These are phyloP conservation scores for Lagorchestes hirsutus DNA, from an alignment of 2,797 vertebrate species.

Conservation along the genomic window DNA sequence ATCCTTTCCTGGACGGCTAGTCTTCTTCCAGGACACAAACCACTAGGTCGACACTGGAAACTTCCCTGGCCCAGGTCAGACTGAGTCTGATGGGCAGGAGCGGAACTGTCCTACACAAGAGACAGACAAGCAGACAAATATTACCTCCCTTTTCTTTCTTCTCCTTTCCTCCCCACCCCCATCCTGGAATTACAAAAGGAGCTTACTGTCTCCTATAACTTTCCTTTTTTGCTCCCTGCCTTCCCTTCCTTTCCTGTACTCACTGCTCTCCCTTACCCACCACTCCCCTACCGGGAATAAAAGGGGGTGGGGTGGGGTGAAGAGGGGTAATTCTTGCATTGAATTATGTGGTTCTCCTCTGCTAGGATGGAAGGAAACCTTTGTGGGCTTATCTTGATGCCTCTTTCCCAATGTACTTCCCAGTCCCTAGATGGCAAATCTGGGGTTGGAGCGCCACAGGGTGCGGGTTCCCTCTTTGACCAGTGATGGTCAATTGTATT, in stretches of 20 bases:
- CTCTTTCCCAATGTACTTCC: slow-evolving; percentile 1
- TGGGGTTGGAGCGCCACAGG: slow-evolving; percentile 50
- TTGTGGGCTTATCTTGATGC: slow-evolving; percentile 26
- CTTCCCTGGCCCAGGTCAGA: slow-evolving; percentile 54
- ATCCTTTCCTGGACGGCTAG: slow-evolving; percentile 31
- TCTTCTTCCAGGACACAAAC: slow-evolving; percentile 61
- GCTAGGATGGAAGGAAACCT: background rate
- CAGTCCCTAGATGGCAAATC: slow-evolving; percentile 32
- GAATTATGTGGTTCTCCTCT: background rate
- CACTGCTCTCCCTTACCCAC: background rate
- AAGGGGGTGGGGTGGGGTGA: background rate
- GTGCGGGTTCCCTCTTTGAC: slow-evolving; percentile 66
- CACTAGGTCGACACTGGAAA: slow-evolving; percentile 79
- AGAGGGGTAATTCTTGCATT: slow-evolving; percentile 25
- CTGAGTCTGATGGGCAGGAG: slow-evolving; percentile 18
- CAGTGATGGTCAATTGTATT: slow-evolving; percentile 63
- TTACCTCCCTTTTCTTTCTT: background rate
- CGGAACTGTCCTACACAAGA: slow-evolving; percentile 54
- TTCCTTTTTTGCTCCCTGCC: background rate
- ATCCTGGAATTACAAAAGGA: slow-evolving; percentile 21
- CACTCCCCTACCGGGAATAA: slow-evolving; percentile 52
- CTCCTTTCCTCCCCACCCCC: background rate
- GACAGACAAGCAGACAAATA: slow-evolving; percentile 42
- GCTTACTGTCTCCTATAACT: slow-evolving; percentile 44
- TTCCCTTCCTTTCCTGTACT: background rate